These are phyloP conservation scores for Rachycentron canadum DNA, from an alignment of 2,797 vertebrate genomes.

Conservation along the genomic window DNA sequence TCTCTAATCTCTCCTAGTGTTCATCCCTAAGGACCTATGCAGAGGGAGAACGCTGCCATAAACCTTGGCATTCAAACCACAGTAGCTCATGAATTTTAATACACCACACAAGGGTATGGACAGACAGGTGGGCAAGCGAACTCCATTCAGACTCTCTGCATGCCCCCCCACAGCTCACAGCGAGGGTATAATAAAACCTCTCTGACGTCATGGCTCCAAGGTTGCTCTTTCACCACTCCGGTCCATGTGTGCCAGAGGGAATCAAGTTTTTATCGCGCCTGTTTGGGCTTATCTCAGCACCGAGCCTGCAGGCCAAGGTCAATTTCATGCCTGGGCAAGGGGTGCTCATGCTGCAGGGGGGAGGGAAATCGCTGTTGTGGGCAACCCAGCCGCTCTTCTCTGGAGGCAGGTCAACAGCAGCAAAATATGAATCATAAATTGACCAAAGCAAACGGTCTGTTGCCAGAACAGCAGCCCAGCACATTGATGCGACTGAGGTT, in stretches of 20 bases:
- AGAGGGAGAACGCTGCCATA: conserved; percentile 63
- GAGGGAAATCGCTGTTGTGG: conserved; percentile 23
- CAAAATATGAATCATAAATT: conserved; percentile 60
- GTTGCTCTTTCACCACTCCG: conserved; percentile 53
- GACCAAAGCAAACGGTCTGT: conserved; percentile 39
- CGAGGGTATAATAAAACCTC: conserved; percentile 53
- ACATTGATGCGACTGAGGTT: conserved; percentile 7
- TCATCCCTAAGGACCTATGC: conserved; percentile 66
- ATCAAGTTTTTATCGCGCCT: conserved; percentile 58
- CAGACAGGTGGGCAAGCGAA: conserved; percentile 51
- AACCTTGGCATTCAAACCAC: conserved; percentile 78
- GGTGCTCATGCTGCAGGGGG: conserved; percentile 36
- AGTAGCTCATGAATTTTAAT: conserved; percentile 80
- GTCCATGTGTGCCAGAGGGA: conserved; percentile 45
- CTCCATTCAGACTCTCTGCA: conserved; percentile 28
- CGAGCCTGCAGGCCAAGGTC: conserved; percentile 71
- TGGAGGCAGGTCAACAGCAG: conserved; percentile 53
- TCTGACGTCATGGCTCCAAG: conserved; percentile 67
- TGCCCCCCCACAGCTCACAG: conserved; percentile 27
- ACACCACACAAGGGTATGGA: conserved; percentile 46
- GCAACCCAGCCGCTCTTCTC: conserved; percentile 36
- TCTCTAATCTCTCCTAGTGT: conserved; percentile 66
- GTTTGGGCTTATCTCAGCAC: conserved; percentile 73
- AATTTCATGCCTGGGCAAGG: conserved; percentile 66
- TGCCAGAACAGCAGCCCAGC: conserved; percentile 18